Evolutionary conservation across 2,888 invertebrate genomes (phyloP).

Genomic region (Liposcelis brunnea): DNA sequence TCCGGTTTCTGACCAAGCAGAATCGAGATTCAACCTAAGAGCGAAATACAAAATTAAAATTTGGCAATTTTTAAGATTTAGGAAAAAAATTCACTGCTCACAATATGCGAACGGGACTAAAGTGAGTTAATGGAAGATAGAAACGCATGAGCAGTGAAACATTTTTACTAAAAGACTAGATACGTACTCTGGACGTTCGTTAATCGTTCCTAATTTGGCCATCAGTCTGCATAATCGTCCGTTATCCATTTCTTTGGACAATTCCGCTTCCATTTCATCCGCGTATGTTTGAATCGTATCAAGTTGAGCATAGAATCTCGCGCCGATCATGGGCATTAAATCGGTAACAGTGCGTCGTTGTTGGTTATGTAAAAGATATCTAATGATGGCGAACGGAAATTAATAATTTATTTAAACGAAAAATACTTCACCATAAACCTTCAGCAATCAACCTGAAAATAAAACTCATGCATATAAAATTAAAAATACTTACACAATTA

Average conservation of each 20-base stretch:
- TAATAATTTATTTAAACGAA: slow-evolving; percentile 8
- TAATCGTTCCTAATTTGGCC: slow-evolving; percentile 82
- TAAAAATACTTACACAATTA: slow-evolving; percentile 56
- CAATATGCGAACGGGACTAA: slow-evolving; percentile 10
- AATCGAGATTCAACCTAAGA: slow-evolving; percentile 74
- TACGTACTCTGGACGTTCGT: slow-evolving; percentile 84
- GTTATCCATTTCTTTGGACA: slow-evolving; percentile 88
- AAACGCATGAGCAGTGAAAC: slow-evolving; percentile 8
- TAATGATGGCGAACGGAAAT: slow-evolving; percentile 22
- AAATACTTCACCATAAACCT: slow-evolving; percentile 5
- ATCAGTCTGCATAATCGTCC: slow-evolving; percentile 80
- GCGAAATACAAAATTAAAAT: slow-evolving; percentile 12
- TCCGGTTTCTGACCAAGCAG: slow-evolving; percentile 94
- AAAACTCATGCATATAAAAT: not conserved
- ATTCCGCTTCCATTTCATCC: slow-evolving; percentile 78
- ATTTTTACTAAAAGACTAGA: slow-evolving; percentile 5
- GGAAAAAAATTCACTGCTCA: slow-evolving; percentile 8
- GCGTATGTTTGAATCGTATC: slow-evolving; percentile 76
- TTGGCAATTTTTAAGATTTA: slow-evolving; percentile 3
- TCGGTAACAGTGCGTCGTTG: slow-evolving; percentile 71
- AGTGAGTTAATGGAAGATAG: too few species aligned
- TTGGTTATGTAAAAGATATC: slow-evolving; percentile 54
- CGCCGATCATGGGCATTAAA: slow-evolving; percentile 98
- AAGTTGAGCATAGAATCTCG: slow-evolving; percentile 88
- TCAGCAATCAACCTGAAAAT: not conserved